Base-by-base conservation (phyloP, 2,888 invertebrate species). In the Plebejus argus region DNA sequence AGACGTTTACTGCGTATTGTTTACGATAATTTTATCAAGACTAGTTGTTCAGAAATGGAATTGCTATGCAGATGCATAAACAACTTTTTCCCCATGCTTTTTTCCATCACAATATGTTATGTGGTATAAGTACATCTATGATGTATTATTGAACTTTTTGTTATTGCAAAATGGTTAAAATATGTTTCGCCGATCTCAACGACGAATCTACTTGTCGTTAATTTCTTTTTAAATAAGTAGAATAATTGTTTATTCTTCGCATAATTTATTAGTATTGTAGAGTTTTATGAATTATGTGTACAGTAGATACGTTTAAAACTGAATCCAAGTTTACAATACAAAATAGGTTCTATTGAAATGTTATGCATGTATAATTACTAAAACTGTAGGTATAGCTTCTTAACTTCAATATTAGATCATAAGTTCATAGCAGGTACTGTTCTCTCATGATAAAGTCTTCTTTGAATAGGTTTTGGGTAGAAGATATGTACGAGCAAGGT, bases 21-120 rank as follows among this genome's bases (percentile, higher is more conserved):
- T 20, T 18, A 39, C 77, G 76, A 76, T 70, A 53, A 77, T 18
- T 77, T 77, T 77, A 77, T 77, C 77, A 20, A 58, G 49, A 77
- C 76, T 33, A 53, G 76, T 77, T 58, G 45, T 56, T 77, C 56
- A 39, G 23, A 72, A 58, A 71, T 77, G 39, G 77, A 71, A 72
- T 77, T 72, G 71, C 35, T 18, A 15, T 77, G 77, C 72, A 72
- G 72, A 58, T 77, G 72, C 58, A 72, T 23, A 39, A 7, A 58
- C 77, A 8, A 72, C 72, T 72, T 77, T 77, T 77, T 77, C 8
- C 49, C 12, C 18, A 15, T 53, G 18, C 12, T 39, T 39, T 39
- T 39, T 39, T 10, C 39, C 39, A 39, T 39, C 10, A 39, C 6
- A n/a, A n/a, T n/a, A 8, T 39, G 39, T 39, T 39, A 8, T 10